These are phyloP conservation scores for Nebria ingens DNA, from an alignment of 1,140 invertebrate genomes.

Conservation along the genomic window DNA sequence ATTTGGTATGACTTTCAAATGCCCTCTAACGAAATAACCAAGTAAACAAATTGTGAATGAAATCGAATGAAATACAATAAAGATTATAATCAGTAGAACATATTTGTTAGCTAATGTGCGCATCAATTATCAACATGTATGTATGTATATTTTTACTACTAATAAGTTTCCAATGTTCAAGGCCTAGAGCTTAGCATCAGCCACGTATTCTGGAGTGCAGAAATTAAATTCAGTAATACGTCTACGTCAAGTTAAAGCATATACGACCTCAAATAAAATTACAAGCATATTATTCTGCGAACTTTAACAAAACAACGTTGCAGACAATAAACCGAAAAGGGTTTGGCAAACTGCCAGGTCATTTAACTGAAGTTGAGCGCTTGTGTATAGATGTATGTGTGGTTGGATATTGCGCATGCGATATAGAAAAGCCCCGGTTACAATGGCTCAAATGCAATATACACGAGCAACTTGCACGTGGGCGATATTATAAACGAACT, in stretches of 20 bases:
- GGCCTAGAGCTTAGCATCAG: no score
- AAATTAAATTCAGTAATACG: neutral
- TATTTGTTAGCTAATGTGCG: no score
- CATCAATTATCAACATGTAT: no score
- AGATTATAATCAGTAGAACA: no score
- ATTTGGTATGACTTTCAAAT: no score
- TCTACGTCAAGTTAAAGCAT: neutral
- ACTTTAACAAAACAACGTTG: neutral
- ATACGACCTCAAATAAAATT: neutral
- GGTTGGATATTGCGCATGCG: neutral
- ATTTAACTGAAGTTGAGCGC: no score
- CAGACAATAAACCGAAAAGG: neutral
- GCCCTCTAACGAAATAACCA: no score
- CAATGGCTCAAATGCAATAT: neutral
- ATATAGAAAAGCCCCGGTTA: neutral
- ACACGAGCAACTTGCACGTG: neutral
- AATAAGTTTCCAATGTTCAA: no score
- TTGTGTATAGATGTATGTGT: neutral
- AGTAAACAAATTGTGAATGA: no score
- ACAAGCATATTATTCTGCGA: neutral
- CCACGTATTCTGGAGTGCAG: neutral
- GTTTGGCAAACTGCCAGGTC: neutral
- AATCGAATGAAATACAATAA: no score
- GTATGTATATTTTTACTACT: no score
- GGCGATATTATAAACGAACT: neutral